These are phyloP conservation scores for Umimayanthus kanabou DNA, from an alignment of 92 coral and sea anemone species.

Conservation along the genomic window DNA sequence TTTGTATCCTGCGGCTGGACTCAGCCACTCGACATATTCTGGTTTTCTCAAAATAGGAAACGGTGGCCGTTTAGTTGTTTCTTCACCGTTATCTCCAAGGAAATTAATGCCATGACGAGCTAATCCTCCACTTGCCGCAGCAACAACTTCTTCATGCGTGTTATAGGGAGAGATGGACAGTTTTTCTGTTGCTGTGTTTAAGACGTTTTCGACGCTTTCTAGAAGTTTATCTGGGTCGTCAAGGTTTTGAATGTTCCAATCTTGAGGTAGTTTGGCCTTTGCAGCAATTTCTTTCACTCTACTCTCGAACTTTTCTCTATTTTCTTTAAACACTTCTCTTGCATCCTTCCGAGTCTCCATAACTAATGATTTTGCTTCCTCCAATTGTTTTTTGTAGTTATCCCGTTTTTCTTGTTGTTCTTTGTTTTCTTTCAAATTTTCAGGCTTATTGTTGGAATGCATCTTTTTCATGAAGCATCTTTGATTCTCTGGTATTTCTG, in stretches of 20 bases:
- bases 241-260: not conserved
- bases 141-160: slow-evolving; percentile 26
- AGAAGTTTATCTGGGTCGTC: not conserved
- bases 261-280: not conserved
- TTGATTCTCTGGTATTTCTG: not conserved
- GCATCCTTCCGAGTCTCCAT: not conserved
- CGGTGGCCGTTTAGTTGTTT: slow-evolving; percentile 24
- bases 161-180: slow-evolving; percentile 1
- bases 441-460: slow-evolving; percentile 2
- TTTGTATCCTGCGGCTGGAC: slow-evolving; percentile 7
- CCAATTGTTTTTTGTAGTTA: not conserved
- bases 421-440: not conserved
- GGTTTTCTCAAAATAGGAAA: slow-evolving; percentile 28
- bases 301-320: not conserved
- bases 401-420: not conserved
- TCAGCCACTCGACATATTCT: slow-evolving; percentile 34
- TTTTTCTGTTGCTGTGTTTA: slow-evolving; percentile 25
- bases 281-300: not conserved
- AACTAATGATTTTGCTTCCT: slow-evolving; percentile 11
- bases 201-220: not conserved
- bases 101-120: slow-evolving; percentile 1
- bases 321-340: not conserved
- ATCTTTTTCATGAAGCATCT: not conserved
- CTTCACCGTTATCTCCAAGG: slow-evolving; percentile 7
- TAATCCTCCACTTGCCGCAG: slow-evolving; percentile 31